Conservation (phyloP, 2,113 vertebrate species). For the Acanthisitta chloris region DNA sequence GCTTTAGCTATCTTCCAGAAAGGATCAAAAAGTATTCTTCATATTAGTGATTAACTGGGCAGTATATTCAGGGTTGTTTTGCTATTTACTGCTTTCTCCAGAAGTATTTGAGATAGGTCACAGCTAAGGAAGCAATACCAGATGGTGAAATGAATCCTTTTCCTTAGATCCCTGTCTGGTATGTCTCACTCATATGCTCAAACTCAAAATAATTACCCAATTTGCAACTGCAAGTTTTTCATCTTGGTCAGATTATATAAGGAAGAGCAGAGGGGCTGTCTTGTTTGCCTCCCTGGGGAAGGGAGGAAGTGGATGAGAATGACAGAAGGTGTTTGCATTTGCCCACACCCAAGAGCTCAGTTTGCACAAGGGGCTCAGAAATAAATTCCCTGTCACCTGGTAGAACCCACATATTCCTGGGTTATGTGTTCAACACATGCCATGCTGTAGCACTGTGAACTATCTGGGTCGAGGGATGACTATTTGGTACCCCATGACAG, state of each 20-base stretch:
- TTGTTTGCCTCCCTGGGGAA: not conserved
- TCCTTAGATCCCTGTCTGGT: not conserved
- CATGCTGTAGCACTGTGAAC: not conserved
- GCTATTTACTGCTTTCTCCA: not conserved
- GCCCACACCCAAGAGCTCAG: accelerated
- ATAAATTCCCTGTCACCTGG: not conserved
- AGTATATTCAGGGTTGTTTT: not conserved
- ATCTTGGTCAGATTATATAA: not conserved
- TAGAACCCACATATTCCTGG: not conserved
- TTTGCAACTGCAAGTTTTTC: not conserved
- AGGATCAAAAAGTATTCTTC: not conserved
- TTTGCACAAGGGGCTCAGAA: not conserved
- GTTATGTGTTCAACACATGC: not conserved
- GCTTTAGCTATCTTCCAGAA: not conserved
- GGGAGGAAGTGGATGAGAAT: not conserved
- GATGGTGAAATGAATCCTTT: not conserved
- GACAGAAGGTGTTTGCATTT: not conserved
- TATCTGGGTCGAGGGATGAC: not conserved
- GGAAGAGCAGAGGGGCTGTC: not conserved
- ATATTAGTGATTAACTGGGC: not conserved
- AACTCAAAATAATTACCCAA: not conserved
- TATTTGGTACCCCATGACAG: accelerated
- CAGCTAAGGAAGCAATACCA: not conserved
- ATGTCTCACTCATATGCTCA: not conserved
- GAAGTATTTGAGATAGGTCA: not conserved